These are phyloP conservation scores for Macaca mulatta DNA, from an alignment of 2,113 vertebrate species.

Conservation along the genomic window DNA sequence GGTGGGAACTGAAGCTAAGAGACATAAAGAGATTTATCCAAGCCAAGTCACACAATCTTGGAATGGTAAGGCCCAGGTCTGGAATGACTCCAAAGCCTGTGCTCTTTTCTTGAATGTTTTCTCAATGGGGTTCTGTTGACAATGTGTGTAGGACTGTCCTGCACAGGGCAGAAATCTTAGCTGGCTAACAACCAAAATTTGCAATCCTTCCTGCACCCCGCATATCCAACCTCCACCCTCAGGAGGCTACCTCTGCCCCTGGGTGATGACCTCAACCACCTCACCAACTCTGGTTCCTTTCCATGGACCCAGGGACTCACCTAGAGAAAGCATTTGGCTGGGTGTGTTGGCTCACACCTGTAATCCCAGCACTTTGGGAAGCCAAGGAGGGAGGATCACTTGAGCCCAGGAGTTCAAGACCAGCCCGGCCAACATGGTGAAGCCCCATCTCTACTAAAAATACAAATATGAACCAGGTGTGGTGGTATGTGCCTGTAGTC, in stretches of 20 bases:
- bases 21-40: not conserved
- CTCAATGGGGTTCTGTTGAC: not conserved
- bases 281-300: not conserved
- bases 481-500: no score
- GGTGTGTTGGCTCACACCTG: no score
- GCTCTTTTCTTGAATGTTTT: not conserved
- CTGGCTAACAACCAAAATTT: not conserved
- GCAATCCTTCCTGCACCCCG: no score
- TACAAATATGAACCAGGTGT: no score
- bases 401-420: no score
- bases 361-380: no score
- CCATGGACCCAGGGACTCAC: not conserved
- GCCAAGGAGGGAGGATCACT: no score
- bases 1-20: not conserved
- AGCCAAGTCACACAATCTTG: not conserved
- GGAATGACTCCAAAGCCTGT: not conserved
- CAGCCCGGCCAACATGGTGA: no score
- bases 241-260: not conserved
- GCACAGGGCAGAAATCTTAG: not conserved
- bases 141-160: not conserved
- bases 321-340: not conserved
- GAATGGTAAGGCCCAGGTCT: not conserved
- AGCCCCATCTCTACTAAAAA: no score
- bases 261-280: not conserved
- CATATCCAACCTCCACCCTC: not conserved